Evolutionary conservation across 2,797 vertebrate genomes (phyloP).

Genomic region (Picus viridis): DNA sequence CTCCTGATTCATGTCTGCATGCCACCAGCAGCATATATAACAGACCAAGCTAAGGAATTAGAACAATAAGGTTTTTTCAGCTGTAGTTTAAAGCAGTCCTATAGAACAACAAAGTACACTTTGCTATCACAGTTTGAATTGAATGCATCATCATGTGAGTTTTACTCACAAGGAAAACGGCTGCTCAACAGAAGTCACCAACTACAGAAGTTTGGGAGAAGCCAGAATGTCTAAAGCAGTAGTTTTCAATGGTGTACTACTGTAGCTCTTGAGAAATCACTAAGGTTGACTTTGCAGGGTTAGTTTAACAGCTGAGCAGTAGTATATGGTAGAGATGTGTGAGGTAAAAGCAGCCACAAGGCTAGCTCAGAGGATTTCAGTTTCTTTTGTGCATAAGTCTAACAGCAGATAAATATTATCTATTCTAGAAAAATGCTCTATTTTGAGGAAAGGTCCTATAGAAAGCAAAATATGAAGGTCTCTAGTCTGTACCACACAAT

Average conservation of each 20-base stretch:
- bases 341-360: not conserved
- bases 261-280: not conserved
- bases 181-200: not conserved
- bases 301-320: not conserved
- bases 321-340: not conserved
- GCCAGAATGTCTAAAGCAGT: not conserved
- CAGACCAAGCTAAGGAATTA: not conserved
- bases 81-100: not conserved
- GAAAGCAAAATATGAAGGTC: not conserved
- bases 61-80: not conserved
- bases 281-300: not conserved
- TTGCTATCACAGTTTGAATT: not conserved
- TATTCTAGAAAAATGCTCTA: not conserved
- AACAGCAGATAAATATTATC: not conserved
- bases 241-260: not conserved
- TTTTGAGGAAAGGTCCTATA: not conserved
- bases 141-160: not conserved
- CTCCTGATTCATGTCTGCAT: not conserved
- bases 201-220: not conserved
- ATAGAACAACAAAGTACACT: not conserved
- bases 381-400: not conserved
- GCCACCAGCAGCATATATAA: not conserved
- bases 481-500: not conserved
- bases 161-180: not conserved
- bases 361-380: not conserved